Percentiles rank a stretch among this genome's conserved stretches.
Conservation (phyloP, 2,113 vertebrate genomes). For the Platysteira castanea region DNA sequence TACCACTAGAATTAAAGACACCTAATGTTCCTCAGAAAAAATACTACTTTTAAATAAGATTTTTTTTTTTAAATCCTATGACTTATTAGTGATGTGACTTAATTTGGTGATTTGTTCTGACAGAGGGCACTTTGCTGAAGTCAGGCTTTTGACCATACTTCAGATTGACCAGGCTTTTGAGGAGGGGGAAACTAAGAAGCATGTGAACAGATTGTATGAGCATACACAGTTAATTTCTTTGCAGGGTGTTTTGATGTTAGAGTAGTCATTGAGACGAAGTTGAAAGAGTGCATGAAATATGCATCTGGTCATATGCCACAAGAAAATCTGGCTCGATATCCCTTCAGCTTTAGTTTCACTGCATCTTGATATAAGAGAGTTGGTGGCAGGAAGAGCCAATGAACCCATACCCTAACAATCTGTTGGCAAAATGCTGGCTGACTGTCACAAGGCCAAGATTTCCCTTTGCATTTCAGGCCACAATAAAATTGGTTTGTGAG, state of each 20-base stretch:
- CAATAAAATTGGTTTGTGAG: not conserved
- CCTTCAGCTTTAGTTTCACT: not conserved
- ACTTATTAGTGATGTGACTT: not conserved
- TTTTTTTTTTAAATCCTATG: not conserved
- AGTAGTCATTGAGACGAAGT: not conserved
- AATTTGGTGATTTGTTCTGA: not conserved
- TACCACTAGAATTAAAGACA: not conserved
- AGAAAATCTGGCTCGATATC: not conserved
- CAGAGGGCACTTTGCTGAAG: not conserved
- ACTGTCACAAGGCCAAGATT: not conserved
- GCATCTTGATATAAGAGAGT: not conserved
- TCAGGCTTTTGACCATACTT: not conserved
- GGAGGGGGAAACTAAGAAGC: not conserved
- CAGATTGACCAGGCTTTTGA: not conserved
- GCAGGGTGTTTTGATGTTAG: not conserved
- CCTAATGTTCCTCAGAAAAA: not conserved
- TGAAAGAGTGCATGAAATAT: not conserved
- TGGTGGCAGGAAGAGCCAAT: not conserved
- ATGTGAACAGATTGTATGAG: not conserved
- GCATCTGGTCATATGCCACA: not conserved
- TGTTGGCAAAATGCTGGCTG: not conserved
- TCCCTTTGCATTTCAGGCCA: not conserved
- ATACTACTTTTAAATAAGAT: not conserved
- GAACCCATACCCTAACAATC: not conserved
- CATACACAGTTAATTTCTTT: not conserved